Base-by-base conservation (phyloP, 2,888 invertebrate genomes). In the Meta bourneti region DNA sequence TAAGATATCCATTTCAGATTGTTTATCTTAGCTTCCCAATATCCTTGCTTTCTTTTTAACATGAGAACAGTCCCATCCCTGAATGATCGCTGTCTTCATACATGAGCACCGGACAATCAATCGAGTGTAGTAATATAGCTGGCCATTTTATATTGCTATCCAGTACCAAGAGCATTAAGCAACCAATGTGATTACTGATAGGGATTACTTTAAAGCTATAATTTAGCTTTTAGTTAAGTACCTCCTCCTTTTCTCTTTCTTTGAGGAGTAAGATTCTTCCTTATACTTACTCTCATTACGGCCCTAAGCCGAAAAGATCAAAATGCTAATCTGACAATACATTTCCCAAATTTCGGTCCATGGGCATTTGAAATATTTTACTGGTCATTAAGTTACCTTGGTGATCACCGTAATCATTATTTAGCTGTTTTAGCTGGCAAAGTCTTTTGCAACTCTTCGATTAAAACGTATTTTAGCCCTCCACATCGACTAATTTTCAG, bases 301-400 rank as follows among this genome's bases (percentile, higher is more conserved):
- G 16, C 8, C 7, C 61, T 61, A 61, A 61, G 61, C 61, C 61
- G 16, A 16, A 16, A 61, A 61, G 61, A 61, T 61, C 61, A 61
- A 61, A 61, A 61, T 61, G 61, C 61, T 61, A 61, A 61, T 61
- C 61, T 61, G 61, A 61, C 61, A 61, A 61, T 61, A 61, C 61
- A 61, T 61, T 61, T 61, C 61, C 61, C 61, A 61, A 16, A 61
- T 61, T 61, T 61, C 61, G 16, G 61, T 61, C 16, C 61, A 11
- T 5, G 61, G 1, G 61, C 61, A 61, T 16, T 61, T 9, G 61
- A 9, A 61, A 61, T 9, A 61, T 61, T 16, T 61, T 61, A 9
- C 61, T 61, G 9, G 61, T 61, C 61, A 61, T 61, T 61, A 8
- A 61, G 61, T 61, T 61, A 8, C 61, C 9, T 7, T 61, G 61